Percentiles rank a stretch among this genome's conserved stretches.
Conservation (phyloP, 2,888 invertebrate genomes). For the Tholera decimalis region DNA sequence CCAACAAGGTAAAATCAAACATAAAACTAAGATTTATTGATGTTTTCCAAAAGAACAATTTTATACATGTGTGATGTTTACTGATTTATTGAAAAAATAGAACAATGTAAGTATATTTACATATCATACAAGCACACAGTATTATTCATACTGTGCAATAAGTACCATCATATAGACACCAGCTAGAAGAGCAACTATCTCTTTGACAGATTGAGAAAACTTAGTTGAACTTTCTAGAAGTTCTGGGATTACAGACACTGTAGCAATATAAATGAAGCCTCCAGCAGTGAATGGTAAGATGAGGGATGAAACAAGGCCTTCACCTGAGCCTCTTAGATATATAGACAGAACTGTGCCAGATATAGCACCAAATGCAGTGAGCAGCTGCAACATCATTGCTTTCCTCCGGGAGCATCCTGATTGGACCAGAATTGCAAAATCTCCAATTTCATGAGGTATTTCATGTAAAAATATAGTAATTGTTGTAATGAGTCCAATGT, state of each 20-base stretch:
- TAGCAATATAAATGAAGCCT: slow-evolving; percentile 99
- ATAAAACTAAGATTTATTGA: slow-evolving; percentile 17
- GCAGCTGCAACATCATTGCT: slow-evolving; percentile 98
- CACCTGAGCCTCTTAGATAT: slow-evolving; percentile 94
- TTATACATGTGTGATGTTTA: slow-evolving; percentile 55
- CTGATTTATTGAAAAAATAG: slow-evolving; percentile 57
- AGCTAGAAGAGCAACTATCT: slow-evolving; percentile 96
- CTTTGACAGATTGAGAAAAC: slow-evolving; percentile 97
- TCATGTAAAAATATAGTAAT: slow-evolving; percentile 99
- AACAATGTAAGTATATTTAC: slow-evolving; percentile 53
- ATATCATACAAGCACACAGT: slow-evolving; percentile 36
- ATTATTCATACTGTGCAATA: slow-evolving; percentile 94
- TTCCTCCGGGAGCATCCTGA: slow-evolving; percentile 98
- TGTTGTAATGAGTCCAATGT: slow-evolving; percentile 97
- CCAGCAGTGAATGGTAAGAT: slow-evolving; percentile 99
- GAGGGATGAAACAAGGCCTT: slow-evolving; percentile 95
- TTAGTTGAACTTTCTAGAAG: slow-evolving; percentile 97
- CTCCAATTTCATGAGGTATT: slow-evolving; percentile 99
- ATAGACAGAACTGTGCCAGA: slow-evolving; percentile 98
- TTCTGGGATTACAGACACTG: slow-evolving; percentile 99
- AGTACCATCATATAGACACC: slow-evolving; percentile 99
- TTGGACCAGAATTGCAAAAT: slow-evolving; percentile 99
- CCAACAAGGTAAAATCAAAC: slow-evolving; percentile 30
- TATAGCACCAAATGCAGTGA: slow-evolving; percentile 98
- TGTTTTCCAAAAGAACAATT: slow-evolving; percentile 25